These are phyloP conservation scores for Dendrolimus houi DNA, from an alignment of 2,888 invertebrate species.

Conservation along the genomic window DNA sequence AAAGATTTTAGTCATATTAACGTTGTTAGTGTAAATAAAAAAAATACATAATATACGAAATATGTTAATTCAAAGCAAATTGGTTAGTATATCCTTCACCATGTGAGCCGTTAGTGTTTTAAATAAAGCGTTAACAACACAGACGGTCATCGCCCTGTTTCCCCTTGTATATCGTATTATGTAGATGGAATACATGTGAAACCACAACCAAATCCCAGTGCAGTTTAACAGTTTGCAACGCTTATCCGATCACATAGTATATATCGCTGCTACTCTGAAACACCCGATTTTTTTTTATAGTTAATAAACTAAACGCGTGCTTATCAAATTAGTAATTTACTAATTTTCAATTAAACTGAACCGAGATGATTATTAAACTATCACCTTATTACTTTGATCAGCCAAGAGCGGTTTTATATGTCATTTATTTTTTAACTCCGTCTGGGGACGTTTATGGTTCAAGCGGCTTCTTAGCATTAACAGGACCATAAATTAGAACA, in stretches of 20 bases:
- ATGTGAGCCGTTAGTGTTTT: slow-evolving; percentile 22
- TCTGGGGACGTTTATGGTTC: no score
- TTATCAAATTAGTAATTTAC: no score
- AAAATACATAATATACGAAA: background rate
- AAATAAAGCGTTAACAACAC: slow-evolving; percentile 39
- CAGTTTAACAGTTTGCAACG: slow-evolving; percentile 35
- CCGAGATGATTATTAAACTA: slow-evolving; percentile 7
- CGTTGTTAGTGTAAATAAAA: no score
- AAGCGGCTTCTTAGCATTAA: no score
- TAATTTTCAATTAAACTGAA: slow-evolving; percentile 1
- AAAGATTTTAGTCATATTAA: no score
- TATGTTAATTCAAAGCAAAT: slow-evolving; percentile 10
- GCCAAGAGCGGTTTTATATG: no score
- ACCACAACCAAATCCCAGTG: slow-evolving; percentile 51
- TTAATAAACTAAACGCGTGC: no score
- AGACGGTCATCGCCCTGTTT: slow-evolving; percentile 31
- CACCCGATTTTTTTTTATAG: slow-evolving; percentile 14
- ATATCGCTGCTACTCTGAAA: slow-evolving; percentile 41
- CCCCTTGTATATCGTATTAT: slow-evolving; percentile 25
- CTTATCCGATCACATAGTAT: slow-evolving; percentile 66
- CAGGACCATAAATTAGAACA: no score
- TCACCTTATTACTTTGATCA: no score
- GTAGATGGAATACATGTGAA: slow-evolving; percentile 40
- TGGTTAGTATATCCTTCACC: slow-evolving; percentile 21
- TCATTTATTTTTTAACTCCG: background rate